Base-by-base conservation (phyloP, 2,888 invertebrate genomes). In the Chirona hameri region DNA sequence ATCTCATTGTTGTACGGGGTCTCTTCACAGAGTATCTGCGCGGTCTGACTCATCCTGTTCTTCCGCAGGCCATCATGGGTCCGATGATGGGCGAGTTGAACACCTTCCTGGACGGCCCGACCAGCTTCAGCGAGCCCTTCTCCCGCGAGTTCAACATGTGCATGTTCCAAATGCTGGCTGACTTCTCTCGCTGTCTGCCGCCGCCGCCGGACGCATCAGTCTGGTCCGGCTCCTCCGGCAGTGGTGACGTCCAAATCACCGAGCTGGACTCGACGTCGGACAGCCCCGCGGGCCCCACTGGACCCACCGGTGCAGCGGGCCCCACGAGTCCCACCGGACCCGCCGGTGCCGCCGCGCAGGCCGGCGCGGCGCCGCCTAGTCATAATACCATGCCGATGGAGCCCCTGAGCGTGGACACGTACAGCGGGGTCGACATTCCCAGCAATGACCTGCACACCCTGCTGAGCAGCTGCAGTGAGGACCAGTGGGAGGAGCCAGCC, bases 121-220 rank as follows among this genome's bases (percentile, higher is more conserved):
- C 24, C 0, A 39, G 24, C 24, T 46, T 24, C 10, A 76, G 15
- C 27, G 76, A 76, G 21, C 39, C 39, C 1, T 76, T 76, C 76
- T 76, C 76, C 9, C 46, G 1, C 9, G 39, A 39, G 39, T 76
- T 76, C 46, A 76, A 46, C 76, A 39, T 76, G 24, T 76, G 76
- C 76, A 76, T 76, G 46, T 76, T 76, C 46, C 76, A 27, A 24
- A 76, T 24, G 76, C 76, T 76, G 76, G 76, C 76, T 10, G 76
- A 76, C 24, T 76, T 76, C 76, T 39, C 24, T 24, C 46, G 76
- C 1, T 14, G 15, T 5, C 7, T 76, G 76, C 46, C 46, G 29
- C 72, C 72, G 24, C 21, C 27, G 39, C 46, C 76, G 76, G 46
- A 46, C 46, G 27, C 9, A 39, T 4, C 76, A 9, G 27, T 12